A percentile compares a stretch with the other conserved stretches of the same genome.
These are phyloP conservation scores for Abrostola tripartita DNA, from an alignment of 2,888 invertebrate genomes.

Conservation along the genomic window DNA sequence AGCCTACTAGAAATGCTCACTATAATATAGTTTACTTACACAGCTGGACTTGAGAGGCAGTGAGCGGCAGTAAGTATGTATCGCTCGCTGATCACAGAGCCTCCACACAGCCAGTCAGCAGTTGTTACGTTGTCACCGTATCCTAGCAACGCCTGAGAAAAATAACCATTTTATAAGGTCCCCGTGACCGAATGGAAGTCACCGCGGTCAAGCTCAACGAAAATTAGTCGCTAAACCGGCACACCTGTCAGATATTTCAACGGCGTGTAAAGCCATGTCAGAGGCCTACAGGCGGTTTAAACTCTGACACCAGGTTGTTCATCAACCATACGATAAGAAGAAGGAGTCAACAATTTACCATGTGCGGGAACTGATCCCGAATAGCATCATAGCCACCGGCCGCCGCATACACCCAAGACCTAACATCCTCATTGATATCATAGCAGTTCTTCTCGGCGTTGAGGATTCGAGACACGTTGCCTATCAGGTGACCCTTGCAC, in stretches of 20 bases:
- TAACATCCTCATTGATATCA: background rate
- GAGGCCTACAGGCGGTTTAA: too few relatives aligned
- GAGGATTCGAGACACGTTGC: background rate
- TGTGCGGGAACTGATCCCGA: background rate
- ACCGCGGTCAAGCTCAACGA: too few relatives aligned
- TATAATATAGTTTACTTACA: background rate
- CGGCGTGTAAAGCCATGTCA: too few relatives aligned
- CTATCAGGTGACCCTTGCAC: background rate
- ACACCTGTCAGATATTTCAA: too few relatives aligned
- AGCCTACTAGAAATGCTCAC: too few relatives aligned
- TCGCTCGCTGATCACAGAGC: conserved; percentile 53
- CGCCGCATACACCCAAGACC: background rate
- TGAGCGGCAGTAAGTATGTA: conserved; percentile 59
- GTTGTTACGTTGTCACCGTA: conserved; percentile 18
- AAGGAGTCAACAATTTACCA: background rate
- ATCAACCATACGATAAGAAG: too few relatives aligned
- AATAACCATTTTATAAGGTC: too few relatives aligned
- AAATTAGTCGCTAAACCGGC: too few relatives aligned
- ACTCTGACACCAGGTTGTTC: too few relatives aligned
- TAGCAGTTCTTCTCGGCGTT: background rate
- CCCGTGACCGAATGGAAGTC: too few relatives aligned
- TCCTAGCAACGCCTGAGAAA: conserved; percentile 48
- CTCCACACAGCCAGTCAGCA: conserved; percentile 51
- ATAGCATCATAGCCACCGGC: background rate
- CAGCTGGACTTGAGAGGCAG: conserved; percentile 32